Percentiles rank a stretch among this genome's conserved stretches.
phyloP scores from a whole-genome alignment of 92 coral and sea anemone genomes.

The Zoanthus gigantus region DNA sequence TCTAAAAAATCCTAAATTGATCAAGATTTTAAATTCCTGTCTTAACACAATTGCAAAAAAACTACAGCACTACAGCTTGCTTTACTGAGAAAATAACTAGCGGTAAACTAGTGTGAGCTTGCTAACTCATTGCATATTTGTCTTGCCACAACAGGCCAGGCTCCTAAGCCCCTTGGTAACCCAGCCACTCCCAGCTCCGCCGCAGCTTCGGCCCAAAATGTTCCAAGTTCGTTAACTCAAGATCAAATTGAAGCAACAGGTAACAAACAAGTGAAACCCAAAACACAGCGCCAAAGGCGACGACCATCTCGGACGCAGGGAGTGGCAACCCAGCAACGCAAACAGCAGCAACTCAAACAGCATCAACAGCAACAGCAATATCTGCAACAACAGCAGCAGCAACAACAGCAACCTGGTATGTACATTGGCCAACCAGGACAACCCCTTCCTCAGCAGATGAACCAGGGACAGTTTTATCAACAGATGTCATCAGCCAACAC shows the following conservation, averaged over 20 bases:
- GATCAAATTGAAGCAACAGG: slow-evolving; percentile 64
- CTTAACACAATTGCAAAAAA: not conserved
- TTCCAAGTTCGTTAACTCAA: slow-evolving; percentile 52
- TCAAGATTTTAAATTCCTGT: not conserved
- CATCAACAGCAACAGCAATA: slow-evolving; percentile 73
- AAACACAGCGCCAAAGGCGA: slow-evolving; percentile 60
- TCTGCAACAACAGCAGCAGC: slow-evolving; percentile 68
- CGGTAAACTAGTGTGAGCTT: no score
- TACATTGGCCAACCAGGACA: slow-evolving; percentile 52
- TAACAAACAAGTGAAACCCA: slow-evolving; percentile 68
- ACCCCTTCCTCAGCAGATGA: slow-evolving; percentile 41
- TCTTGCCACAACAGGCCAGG: slow-evolving; percentile 36
- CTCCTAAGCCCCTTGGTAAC: slow-evolving; percentile 57
- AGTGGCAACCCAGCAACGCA: slow-evolving; percentile 47
- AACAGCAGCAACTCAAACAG: slow-evolving; percentile 46
- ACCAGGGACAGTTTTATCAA: slow-evolving; percentile 49
- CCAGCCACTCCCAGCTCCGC: slow-evolving; percentile 72
- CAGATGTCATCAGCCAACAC: slow-evolving; percentile 33
- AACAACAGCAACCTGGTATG: slow-evolving; percentile 53
- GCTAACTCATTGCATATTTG: not conserved
- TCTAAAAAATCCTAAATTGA: no score
- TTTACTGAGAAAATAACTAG: no score
- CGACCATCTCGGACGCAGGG: slow-evolving; percentile 56
- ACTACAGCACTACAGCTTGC: no score
- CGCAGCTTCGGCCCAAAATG: slow-evolving; percentile 39